Evolutionary conservation across 2,113 vertebrate species (phyloP).

Genomic region (Marmota flaviventris): DNA sequence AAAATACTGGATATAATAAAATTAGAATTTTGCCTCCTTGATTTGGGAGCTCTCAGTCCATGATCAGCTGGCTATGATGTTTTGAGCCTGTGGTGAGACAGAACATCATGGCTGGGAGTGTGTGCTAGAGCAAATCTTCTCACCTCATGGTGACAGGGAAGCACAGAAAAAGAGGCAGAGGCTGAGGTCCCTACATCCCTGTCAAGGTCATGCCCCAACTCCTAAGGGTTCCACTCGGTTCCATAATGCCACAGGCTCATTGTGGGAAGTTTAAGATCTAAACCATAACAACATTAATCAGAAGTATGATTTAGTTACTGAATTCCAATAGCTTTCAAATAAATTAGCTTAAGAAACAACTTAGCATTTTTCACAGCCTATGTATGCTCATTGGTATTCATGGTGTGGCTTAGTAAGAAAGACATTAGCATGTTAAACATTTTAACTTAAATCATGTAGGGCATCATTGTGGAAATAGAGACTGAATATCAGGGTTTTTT

Average conservation of each 20-base stretch:
- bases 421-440: not conserved
- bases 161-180: no score
- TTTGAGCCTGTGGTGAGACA: no score
- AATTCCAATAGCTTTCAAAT: slow-evolving; percentile 8
- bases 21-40: no score
- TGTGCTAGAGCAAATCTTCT: no score
- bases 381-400: not conserved
- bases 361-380: not conserved
- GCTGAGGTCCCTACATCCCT: not conserved
- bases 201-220: not conserved
- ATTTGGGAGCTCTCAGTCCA: no score
- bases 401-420: not conserved
- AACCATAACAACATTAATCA: not conserved
- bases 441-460: not conserved
- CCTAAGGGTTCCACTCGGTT: not conserved
- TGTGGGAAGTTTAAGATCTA: not conserved
- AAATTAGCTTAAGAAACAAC: not conserved
- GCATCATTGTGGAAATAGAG: not conserved
- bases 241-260: not conserved
- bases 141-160: no score
- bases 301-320: not conserved
- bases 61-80: no score
- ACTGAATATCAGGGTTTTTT: not conserved
- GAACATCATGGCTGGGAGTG: no score
- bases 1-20: no score